A percentile compares a stretch with the other conserved stretches of the same genome.
Conservation (phyloP, 2,113 vertebrate genomes). For the Diadophis punctatus region DNA sequence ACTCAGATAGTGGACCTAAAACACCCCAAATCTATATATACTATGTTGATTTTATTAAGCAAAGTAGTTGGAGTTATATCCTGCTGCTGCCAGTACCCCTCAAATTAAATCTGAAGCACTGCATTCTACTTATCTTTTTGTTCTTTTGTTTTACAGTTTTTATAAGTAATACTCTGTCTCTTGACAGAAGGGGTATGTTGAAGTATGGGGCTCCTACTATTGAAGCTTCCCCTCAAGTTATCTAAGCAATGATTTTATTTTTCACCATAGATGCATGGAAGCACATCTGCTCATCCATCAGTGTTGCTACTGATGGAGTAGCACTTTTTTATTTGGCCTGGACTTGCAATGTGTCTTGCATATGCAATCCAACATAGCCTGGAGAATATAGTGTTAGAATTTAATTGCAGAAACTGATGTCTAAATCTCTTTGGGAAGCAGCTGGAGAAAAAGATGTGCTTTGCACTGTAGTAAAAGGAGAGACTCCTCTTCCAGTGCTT, state of each 20-base stretch:
- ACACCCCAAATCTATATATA: neutral
- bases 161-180: neutral
- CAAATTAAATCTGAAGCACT: neutral
- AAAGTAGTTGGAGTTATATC: neutral
- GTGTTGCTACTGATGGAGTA: neutral
- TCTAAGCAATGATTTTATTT: neutral
- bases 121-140: neutral
- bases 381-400: neutral
- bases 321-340: neutral
- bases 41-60: neutral
- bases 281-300: neutral
- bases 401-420: neutral
- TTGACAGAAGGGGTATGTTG: neutral
- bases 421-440: neutral
- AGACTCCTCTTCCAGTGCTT: neutral
- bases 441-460: neutral
- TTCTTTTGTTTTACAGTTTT: neutral
- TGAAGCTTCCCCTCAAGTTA: neutral
- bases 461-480: neutral
- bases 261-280: neutral
- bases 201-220: neutral
- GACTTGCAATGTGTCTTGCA: neutral
- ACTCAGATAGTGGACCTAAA: neutral
- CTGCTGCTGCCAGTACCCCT: no score
- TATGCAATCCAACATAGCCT: neutral